These are phyloP conservation scores for Drosophila nasuta DNA, from an alignment of 1,140 invertebrate species.

Conservation along the genomic window DNA sequence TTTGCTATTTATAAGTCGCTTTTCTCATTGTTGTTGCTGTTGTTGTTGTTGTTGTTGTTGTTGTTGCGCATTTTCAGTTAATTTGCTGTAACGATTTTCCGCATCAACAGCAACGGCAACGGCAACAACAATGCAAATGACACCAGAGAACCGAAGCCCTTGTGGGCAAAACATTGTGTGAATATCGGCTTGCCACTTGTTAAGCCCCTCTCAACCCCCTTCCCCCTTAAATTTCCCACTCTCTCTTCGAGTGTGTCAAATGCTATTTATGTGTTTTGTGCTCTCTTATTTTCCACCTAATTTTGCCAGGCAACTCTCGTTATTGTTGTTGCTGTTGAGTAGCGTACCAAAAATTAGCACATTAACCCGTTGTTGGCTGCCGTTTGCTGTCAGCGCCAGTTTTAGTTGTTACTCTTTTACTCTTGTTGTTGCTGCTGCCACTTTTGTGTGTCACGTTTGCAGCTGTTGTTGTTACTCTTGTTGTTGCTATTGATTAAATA, in stretches of 20 bases:
- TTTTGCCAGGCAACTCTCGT: conserved; percentile 40
- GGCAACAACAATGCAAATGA: neutral
- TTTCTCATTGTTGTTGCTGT: conserved; percentile 31
- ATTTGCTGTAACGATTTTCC: conserved; percentile 81
- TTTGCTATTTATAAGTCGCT: conserved; percentile 66
- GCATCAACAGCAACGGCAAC: conserved; percentile 62
- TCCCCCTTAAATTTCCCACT: neutral
- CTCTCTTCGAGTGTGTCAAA: conserved; percentile 5
- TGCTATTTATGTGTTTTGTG: conserved; percentile 39
- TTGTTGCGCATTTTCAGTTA: conserved; percentile 63
- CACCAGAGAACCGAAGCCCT: conserved; percentile 28
- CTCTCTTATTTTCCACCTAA: conserved; percentile 23
- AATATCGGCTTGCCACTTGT: conserved; percentile 47
- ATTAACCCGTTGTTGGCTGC: conserved; percentile 69
- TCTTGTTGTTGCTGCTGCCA: conserved; percentile 16
- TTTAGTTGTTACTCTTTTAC: neutral
- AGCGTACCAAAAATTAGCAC: conserved; percentile 74
- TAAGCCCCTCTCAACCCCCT: conserved; percentile 15
- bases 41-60: neutral
- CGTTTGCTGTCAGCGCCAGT: conserved; percentile 28
- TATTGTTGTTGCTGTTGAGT: conserved; percentile 26
- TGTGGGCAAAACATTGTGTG: conserved; percentile 46
- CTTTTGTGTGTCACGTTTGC: conserved; percentile 41
- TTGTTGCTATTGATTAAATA: conserved; percentile 72
- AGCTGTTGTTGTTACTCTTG: conserved; percentile 33